Base-by-base conservation (phyloP, 2,113 vertebrate genomes). In the Melanotaenia duboulayi region DNA sequence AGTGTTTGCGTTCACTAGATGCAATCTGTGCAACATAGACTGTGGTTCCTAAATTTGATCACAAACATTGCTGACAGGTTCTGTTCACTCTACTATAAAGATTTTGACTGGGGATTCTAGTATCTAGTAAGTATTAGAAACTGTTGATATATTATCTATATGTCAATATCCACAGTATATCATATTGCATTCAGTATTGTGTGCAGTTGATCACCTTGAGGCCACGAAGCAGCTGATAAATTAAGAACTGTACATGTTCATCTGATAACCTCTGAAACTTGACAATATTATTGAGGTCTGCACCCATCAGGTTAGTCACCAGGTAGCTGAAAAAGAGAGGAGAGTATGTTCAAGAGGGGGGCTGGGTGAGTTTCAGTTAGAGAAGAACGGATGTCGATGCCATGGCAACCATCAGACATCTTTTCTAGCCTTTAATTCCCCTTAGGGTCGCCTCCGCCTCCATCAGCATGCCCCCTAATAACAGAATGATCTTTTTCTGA, bases 231-330 rank as follows among this genome's bases (percentile, higher is more conserved):
- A 99, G 93, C 91, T 99, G 98, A 85, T 99, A 99, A 78, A 97
- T 95, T n/a, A 99, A 94, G 90, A 99, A 99, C 86, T 98, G 97
- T 80, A 99, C 96, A 1, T 99, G 98, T 71, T 98, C 97, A 62
- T 99, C 98, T 0, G 97, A 98, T 87, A 99, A 88, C 74, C 95
- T 94, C 92, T 99, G 98, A 89, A 97, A 99, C 86, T 98, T 99
- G 28, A 99, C 97, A 4, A 99, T 99, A 87, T 98, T 99, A 87
- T 97, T 99, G 74, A 99, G 94, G 89, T 99, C 97, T 14, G 98
- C 97, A 4, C 97, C 98, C 97, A 99, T 99, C 88, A 99, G 94
- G 85, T 98, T 97, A 35, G 97, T 98, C 89, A 99, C 98, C 73
- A 98, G 94, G 84, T 99, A 99, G 61, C 98, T 99, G 92, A 22